phyloP scores from a whole-genome alignment of 1,140 invertebrate species.

The Agraylea sexmaculata region DNA sequence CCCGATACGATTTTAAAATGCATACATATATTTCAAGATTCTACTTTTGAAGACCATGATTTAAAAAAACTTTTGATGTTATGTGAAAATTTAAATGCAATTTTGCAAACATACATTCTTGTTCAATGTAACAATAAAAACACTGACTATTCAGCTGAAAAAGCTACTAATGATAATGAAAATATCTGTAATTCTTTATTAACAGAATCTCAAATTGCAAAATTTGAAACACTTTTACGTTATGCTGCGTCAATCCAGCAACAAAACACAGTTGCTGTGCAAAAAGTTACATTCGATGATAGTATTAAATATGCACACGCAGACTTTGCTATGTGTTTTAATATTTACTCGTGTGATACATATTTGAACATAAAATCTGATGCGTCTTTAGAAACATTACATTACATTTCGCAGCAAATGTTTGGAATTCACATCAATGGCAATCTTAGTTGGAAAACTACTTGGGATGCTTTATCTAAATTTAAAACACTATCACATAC shows the following conservation, averaged over 20 bases:
- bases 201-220: slow-evolving; percentile 25
- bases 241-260: slow-evolving; percentile 24
- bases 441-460: slow-evolving; percentile 29
- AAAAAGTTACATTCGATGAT: slow-evolving; percentile 26
- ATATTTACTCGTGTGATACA: slow-evolving; percentile 32
- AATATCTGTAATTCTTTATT: slow-evolving; percentile 14
- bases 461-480: slow-evolving; percentile 39
- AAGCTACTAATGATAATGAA: slow-evolving; percentile 14
- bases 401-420: slow-evolving; percentile 43
- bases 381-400: slow-evolving; percentile 29
- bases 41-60: neutral
- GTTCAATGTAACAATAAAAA: too few relatives aligned
- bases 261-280: slow-evolving; percentile 17
- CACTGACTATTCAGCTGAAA: slow-evolving; percentile 9
- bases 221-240: slow-evolving; percentile 31
- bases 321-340: slow-evolving; percentile 45
- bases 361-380: slow-evolving; percentile 31
- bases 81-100: too few relatives aligned
- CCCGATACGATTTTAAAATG: slow-evolving; percentile 42
- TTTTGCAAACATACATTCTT: too few relatives aligned
- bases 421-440: slow-evolving; percentile 49
- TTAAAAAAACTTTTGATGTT: too few relatives aligned
- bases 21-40: slow-evolving; percentile 32
- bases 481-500: slow-evolving; percentile 43
- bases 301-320: slow-evolving; percentile 20